A percentile compares a stretch with the other conserved stretches of the same genome.
These are phyloP conservation scores for Hylyphantes graminicola DNA, from an alignment of 1,140 invertebrate species.

Conservation along the genomic window DNA sequence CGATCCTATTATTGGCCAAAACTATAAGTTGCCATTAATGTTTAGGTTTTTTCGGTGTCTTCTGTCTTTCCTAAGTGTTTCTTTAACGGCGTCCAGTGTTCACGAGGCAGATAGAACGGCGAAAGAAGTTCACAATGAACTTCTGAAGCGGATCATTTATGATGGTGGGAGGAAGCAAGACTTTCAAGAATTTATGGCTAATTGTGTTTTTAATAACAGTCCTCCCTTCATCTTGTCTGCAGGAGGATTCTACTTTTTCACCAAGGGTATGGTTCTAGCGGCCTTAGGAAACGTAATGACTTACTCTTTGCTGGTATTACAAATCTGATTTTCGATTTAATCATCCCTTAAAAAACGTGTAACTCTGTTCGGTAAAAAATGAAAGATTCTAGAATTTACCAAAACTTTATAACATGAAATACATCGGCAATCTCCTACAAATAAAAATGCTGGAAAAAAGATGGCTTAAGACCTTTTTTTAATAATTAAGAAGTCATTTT, in stretches of 20 bases:
- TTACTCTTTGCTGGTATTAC: constrained; percentile 14
- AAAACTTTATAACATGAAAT: no score
- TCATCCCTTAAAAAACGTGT: not conserved
- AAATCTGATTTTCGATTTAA: constrained; percentile 1
- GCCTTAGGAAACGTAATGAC: constrained; percentile 1
- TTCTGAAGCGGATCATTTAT: not conserved
- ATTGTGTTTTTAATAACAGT: not conserved
- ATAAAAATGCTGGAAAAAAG: no score
- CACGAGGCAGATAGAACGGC: not conserved
- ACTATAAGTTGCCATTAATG: no score
- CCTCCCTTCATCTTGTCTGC: not conserved
- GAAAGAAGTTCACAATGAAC: not conserved
- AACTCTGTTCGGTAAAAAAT: not conserved
- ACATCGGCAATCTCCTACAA: no score
- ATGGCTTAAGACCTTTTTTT: no score
- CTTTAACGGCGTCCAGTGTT: not conserved
- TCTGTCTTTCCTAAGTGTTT: not conserved
- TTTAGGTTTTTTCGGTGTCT: no score
- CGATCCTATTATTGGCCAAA: no score
- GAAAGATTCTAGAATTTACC: no score
- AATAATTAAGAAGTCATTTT: no score
- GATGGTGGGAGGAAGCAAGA: no score
- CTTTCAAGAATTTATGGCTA: no score
- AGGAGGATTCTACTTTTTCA: not conserved
- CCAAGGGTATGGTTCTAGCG: not conserved